Conservation (phyloP, 2,888 invertebrate genomes). For the Ormyrus thymus region DNA sequence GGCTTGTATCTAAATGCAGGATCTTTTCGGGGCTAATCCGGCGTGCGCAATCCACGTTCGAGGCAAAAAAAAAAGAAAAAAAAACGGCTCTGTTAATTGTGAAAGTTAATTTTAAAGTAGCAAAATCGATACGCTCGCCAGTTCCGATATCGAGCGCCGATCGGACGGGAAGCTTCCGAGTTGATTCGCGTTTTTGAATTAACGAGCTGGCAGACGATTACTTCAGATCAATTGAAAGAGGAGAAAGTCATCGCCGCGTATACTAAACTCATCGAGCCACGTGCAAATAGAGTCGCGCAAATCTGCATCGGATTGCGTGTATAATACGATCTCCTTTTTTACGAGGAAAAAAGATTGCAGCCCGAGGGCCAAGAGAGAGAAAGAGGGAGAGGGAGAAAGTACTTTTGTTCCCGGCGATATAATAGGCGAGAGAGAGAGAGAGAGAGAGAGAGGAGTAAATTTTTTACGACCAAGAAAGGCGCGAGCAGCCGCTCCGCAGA, state of each 20-base stretch:
- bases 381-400: conserved; percentile 29
- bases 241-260: conserved; percentile 36
- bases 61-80: too few species aligned
- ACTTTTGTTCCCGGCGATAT: conserved; percentile 25
- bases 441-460: conserved; percentile 33
- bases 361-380: neutral
- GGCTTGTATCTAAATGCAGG: neutral
- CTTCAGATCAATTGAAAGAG: conserved; percentile 28
- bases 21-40: neutral
- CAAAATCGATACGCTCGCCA: too few species aligned
- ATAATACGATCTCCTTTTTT: too few species aligned
- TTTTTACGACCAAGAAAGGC: conserved; percentile 44
- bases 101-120: too few species aligned
- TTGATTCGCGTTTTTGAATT: conserved; percentile 10
- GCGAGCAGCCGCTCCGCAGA: conserved; percentile 20
- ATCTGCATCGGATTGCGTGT: too few species aligned
- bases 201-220: conserved; percentile 26
- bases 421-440: neutral
- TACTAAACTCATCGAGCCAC: neutral
- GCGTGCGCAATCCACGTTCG: neutral
- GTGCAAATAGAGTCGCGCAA: too few species aligned
- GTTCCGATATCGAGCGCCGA: conserved; percentile 9
- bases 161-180: neutral
- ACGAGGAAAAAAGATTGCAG: conserved; percentile 11
- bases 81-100: too few species aligned